phyloP scores from a whole-genome alignment of 2,888 invertebrate species.

The Xanthorhoe designata region DNA sequence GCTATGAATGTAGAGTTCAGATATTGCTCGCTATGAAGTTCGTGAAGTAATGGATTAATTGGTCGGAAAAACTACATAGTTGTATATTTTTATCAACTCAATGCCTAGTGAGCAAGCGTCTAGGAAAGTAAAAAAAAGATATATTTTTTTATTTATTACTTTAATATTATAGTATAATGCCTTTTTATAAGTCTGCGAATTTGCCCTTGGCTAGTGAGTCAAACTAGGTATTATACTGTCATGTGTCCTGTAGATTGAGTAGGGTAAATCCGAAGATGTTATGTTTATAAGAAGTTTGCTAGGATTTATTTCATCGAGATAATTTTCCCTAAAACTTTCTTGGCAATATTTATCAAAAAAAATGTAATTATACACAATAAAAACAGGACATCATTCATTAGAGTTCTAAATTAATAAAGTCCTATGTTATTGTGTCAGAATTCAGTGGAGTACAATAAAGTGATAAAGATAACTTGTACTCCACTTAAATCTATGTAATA shows the following conservation, averaged over 20 bases:
- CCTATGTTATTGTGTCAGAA: no score
- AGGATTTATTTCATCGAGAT: no score
- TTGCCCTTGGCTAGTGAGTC: background rate
- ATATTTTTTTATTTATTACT: background rate
- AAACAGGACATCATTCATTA: no score
- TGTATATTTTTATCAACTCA: background rate
- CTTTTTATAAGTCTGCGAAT: background rate
- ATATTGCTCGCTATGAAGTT: no score
- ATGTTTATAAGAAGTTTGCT: background rate
- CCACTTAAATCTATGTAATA: no score
- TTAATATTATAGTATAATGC: background rate
- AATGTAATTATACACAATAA: no score
- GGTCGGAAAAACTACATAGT: background rate
- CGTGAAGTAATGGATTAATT: no score
- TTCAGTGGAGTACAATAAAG: no score
- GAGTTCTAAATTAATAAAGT: no score
- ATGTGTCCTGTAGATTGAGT: background rate
- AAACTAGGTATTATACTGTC: conserved; percentile 1
- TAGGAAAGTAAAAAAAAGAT: background rate
- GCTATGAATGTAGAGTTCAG: background rate
- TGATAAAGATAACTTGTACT: no score
- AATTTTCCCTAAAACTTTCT: no score
- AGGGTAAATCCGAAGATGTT: background rate
- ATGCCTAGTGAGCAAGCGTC: background rate
- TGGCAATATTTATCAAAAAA: no score